phyloP scores from a whole-genome alignment of 1,140 invertebrate genomes.

The Steinernema khuongi region DNA sequence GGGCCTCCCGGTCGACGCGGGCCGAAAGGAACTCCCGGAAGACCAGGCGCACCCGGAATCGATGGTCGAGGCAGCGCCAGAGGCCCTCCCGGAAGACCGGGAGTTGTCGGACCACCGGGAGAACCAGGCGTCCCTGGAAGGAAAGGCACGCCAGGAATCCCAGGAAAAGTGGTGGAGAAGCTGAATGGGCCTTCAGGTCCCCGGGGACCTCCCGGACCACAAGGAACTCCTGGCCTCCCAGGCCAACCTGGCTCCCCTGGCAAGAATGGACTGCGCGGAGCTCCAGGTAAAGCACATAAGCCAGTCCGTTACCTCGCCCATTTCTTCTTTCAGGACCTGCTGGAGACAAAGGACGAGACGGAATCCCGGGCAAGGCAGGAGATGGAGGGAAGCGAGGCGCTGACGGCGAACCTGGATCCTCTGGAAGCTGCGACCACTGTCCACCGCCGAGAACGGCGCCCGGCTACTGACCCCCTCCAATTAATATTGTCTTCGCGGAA shows the following conservation, averaged over 20 bases:
- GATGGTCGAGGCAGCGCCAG: too few relatives aligned
- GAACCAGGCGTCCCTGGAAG: background rate
- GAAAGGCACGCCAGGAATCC: background rate
- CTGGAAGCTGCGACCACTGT: slow-evolving; percentile 57
- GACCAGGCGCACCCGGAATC: background rate
- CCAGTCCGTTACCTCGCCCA: too few relatives aligned
- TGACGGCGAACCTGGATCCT: background rate
- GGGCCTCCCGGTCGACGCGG: background rate
- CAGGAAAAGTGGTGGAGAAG: too few relatives aligned
- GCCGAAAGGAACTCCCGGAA: background rate
- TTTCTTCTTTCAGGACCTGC: too few relatives aligned
- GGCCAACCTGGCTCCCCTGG: too few relatives aligned
- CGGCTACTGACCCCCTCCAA: background rate
- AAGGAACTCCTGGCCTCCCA: too few relatives aligned
- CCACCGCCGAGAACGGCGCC: background rate
- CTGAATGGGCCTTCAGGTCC: too few relatives aligned
- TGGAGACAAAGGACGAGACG: background rate
- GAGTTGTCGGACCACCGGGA: background rate
- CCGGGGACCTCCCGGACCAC: background rate
- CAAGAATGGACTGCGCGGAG: too few relatives aligned
- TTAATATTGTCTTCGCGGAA: background rate
- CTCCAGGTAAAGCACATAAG: too few relatives aligned
- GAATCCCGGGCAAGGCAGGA: background rate
- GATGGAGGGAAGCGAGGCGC: background rate
- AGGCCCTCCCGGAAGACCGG: background rate